Evolutionary conservation across 2,888 invertebrate genomes (phyloP), one percentile per base, ranked within the genome.

Genomic region (Melanotus villosus): DNA sequence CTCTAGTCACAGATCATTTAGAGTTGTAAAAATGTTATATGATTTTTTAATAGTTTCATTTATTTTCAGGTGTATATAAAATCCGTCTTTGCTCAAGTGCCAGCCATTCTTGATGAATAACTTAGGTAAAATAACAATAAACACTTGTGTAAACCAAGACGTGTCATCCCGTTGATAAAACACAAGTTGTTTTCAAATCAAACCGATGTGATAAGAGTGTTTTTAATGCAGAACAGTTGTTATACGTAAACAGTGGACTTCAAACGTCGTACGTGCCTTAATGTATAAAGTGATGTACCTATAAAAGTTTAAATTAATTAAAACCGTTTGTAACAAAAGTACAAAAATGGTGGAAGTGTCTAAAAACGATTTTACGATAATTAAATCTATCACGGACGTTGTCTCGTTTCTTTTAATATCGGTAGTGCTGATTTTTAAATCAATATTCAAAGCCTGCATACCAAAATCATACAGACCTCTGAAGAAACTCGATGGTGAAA

Each of bases 401-500:
- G 81, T 83, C 2, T 80, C 80, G 4, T 84, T 84, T 65, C 23
- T 84, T 16, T 12, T 82, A 12, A 72, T 81, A n/a, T 75, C 80
- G 0, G 26, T 89, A 72, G 86, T 86, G 59, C 88, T 90, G 77
- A 80, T 89, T 71, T 75, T 90, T 43, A 80, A 78, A 66, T 70
- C 79, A 6, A 71, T 90, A 59, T 74, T 86, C 0, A 83, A 82
- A 65, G 67, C 75, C 9, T 80, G 87, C 70, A 87, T 90, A 73
- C 89, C 90, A 5, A 86, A 87, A 73, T 87, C 89, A 57, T 93
- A 91, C 58, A 83, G 86, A 67, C 88, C 87, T 36, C 88, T 90
- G 84, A 94, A 94, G 83, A 89, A 90, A 74, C 85, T 95, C 68
- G 87, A 87, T 71, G 93, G 92, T 36, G 92, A 95, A 79, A 88